Evolutionary conservation across 2,113 vertebrate genomes (phyloP).

Genomic region (Myotis lucifugus): DNA sequence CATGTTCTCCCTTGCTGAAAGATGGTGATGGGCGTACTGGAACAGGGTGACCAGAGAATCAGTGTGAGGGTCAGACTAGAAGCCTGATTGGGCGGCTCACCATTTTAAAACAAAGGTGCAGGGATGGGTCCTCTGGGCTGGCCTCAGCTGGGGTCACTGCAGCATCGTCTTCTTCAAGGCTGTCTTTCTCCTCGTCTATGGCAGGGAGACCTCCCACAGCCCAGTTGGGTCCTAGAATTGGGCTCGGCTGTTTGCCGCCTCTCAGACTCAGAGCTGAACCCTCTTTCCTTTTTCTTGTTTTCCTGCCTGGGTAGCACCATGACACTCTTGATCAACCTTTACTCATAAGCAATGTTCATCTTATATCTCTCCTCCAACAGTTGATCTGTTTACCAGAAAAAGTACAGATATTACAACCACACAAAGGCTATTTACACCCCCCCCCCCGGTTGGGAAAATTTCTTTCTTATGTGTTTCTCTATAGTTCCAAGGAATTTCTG

Average conservation of each 20-base stretch:
- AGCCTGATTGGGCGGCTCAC: neutral
- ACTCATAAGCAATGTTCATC: neutral
- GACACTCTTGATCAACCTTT: neutral
- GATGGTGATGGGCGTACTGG: neutral
- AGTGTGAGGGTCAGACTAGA: neutral
- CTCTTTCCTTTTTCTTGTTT: neutral
- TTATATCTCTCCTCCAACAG: neutral
- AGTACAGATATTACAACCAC: neutral
- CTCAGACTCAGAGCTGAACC: neutral
- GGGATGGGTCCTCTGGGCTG: neutral
- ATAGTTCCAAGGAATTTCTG: neutral
- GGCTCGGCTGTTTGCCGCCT: neutral
- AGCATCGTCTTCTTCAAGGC: neutral
- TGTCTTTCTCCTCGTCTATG: neutral
- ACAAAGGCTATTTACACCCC: neutral
- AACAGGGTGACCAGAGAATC: neutral
- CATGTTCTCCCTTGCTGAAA: neutral
- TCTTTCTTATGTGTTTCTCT: neutral
- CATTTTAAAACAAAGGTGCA: neutral
- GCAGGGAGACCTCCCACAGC: neutral
- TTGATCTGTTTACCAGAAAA: conserved; percentile 2
- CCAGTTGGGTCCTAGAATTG: neutral
- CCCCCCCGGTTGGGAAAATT: neutral
- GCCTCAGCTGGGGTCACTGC: neutral
- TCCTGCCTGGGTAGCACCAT: neutral